Percentiles rank a stretch among this genome's conserved stretches.
phyloP scores from a whole-genome alignment of 1,140 invertebrate species.

The Parapsyche elsis region DNA sequence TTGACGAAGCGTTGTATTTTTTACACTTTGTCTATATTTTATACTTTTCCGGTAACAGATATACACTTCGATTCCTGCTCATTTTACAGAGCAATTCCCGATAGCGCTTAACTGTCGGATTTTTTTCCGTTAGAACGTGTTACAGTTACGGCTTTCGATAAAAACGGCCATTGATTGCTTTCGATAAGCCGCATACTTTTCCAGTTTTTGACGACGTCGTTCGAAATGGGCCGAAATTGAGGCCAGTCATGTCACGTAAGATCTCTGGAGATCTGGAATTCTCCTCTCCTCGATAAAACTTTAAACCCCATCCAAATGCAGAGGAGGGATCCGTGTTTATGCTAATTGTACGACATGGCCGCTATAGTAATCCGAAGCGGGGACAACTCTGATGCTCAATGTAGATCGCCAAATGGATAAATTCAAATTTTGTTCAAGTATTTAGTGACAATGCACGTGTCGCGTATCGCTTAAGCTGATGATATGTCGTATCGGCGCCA shows the following conservation, averaged over 20 bases:
- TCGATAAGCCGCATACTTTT: neutral
- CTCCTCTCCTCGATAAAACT: neutral
- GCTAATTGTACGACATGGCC: neutral
- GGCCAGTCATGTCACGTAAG: neutral
- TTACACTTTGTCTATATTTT: too few species aligned
- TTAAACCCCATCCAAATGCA: neutral
- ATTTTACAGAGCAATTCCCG: neutral
- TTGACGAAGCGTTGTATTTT: too few species aligned
- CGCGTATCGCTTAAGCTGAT: too few species aligned
- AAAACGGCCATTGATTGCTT: neutral
- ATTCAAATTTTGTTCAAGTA: too few species aligned
- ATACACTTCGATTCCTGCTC: too few species aligned
- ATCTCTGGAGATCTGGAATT: neutral
- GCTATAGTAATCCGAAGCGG: too few species aligned
- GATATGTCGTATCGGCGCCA: too few species aligned
- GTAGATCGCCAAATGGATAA: too few species aligned
- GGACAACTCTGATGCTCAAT: too few species aligned
- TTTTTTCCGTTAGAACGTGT: neutral
- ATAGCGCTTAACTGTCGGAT: neutral
- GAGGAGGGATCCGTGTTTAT: conserved; percentile 1
- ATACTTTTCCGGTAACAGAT: too few species aligned
- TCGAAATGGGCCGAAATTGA: neutral
- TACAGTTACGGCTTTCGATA: neutral
- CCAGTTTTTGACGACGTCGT: neutral
- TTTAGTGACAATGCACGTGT: too few species aligned